Percentiles rank a stretch among this genome's conserved stretches.
These are phyloP conservation scores for Anagrus nilaparvatae DNA, from an alignment of 1,140 invertebrate species.

Conservation along the genomic window DNA sequence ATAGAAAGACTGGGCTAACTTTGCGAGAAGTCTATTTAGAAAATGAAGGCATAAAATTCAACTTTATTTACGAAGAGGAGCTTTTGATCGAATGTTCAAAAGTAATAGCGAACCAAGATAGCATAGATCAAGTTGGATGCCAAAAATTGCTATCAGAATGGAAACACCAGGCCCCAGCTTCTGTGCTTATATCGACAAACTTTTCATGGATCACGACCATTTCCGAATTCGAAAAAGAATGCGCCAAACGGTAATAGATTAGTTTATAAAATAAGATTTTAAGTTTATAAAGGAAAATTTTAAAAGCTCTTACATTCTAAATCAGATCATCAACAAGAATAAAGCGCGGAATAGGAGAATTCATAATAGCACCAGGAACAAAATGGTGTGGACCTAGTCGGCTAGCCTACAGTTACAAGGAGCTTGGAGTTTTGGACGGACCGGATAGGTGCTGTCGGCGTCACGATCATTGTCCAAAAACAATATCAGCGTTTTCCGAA, in stretches of 20 bases:
- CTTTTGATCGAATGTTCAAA: conserved; percentile 23
- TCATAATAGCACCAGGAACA: conserved; percentile 63
- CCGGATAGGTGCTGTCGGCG: conserved; percentile 72
- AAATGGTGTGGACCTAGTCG: conserved; percentile 77
- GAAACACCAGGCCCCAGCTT: no score
- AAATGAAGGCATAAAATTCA: conserved; percentile 36
- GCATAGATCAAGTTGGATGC: no score
- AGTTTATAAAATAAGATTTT: no score
- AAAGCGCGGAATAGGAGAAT: conserved; percentile 37
- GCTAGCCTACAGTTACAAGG: conserved; percentile 49
- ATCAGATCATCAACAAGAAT: conserved; percentile 6
- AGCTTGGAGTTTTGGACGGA: conserved; percentile 56
- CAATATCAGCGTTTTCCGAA: conserved; percentile 58
- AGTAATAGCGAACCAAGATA: no score
- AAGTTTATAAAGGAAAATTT: no score
- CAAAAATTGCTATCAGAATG: no score
- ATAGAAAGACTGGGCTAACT: conserved; percentile 26
- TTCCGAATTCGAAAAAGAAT: no score
- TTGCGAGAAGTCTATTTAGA: conserved; percentile 41
- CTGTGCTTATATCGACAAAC: no score
- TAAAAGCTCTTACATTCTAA: no score
- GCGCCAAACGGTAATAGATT: no score
- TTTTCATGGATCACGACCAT: no score
- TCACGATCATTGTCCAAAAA: conserved; percentile 63
- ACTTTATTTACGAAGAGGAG: conserved; percentile 39